Conservation (phyloP, 1,140 invertebrate genomes). For the Musca domestica region DNA sequence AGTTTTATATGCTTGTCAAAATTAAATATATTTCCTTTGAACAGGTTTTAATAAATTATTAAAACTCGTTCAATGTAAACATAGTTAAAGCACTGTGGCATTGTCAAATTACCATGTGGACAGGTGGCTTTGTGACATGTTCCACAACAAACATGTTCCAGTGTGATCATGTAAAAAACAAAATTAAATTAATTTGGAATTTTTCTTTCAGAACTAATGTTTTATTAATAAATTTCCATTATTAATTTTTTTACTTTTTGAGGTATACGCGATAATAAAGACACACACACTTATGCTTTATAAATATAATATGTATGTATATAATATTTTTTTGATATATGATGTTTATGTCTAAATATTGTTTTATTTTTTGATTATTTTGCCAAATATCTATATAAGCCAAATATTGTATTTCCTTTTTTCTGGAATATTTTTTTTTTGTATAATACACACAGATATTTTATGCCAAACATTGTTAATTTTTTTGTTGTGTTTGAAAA, state of each 20-base stretch:
- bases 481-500: no score
- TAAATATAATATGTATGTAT: conserved; percentile 29
- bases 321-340: conserved; percentile 31
- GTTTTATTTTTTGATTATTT: neutral
- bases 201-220: neutral
- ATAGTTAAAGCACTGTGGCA: no score
- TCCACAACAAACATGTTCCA: no score
- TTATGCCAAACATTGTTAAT: conserved; percentile 13
- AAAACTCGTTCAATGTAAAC: no score
- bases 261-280: conserved; percentile 55
- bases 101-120: neutral
- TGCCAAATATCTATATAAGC: conserved; percentile 8
- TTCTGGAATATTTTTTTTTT: conserved; percentile 16
- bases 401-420: conserved; percentile 24
- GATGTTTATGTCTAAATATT: conserved; percentile 30
- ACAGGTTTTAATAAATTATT: no score
- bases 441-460: conserved; percentile 15
- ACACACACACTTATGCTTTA: conserved; percentile 53
- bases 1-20: no score
- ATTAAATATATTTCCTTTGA: neutral
- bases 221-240: conserved; percentile 3
- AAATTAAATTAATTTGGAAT: neutral
- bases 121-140: neutral
- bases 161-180: no score
- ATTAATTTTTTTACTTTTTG: conserved; percentile 32